Evolutionary conservation across 30 jellyfish, hydroid and myxozoan species (phyloP).

Genomic region (Aurelia aurita complex sp. Pacific): DNA sequence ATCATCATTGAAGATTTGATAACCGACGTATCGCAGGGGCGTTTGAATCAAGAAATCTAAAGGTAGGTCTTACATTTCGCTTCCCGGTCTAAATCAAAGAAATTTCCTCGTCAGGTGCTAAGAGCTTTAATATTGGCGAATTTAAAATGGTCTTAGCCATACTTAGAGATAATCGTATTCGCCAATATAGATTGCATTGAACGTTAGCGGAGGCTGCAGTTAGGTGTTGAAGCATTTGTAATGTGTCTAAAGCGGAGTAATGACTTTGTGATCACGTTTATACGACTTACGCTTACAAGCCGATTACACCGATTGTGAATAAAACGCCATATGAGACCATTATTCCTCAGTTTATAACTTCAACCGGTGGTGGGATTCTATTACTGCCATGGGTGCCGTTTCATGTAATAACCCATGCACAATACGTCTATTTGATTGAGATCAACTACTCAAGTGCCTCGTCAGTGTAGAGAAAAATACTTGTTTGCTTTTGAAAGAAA

Average conservation of each 20-base stretch:
- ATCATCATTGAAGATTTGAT: background rate
- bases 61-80: conserved; percentile 27
- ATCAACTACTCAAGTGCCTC: too few species aligned
- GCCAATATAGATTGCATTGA: conserved; percentile 33
- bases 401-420: conserved; percentile 18
- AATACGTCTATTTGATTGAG: conserved; percentile 1
- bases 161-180: conserved; percentile 78
- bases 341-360: conserved; percentile 4
- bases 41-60: conserved; percentile 9
- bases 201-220: conserved; percentile 36
- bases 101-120: conserved; percentile 76
- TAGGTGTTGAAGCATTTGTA: conserved; percentile 59
- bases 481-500: too few species aligned
- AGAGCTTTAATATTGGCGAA: conserved; percentile 71
- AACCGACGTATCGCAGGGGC: conserved; percentile 2
- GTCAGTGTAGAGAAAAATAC: too few species aligned
- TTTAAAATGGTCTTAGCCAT: conserved; percentile 75
- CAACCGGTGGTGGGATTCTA: conserved; percentile 56
- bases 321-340: conserved; percentile 7
- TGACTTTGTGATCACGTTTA: conserved; percentile 21
- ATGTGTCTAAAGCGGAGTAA: conserved; percentile 6
- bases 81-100: conserved; percentile 8
- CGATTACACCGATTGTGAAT: conserved; percentile 34
- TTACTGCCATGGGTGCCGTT: conserved; percentile 19
- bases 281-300: conserved; percentile 9